Conservation (phyloP, 2,113 vertebrate species). For the Scophthalmus maximus region DNA sequence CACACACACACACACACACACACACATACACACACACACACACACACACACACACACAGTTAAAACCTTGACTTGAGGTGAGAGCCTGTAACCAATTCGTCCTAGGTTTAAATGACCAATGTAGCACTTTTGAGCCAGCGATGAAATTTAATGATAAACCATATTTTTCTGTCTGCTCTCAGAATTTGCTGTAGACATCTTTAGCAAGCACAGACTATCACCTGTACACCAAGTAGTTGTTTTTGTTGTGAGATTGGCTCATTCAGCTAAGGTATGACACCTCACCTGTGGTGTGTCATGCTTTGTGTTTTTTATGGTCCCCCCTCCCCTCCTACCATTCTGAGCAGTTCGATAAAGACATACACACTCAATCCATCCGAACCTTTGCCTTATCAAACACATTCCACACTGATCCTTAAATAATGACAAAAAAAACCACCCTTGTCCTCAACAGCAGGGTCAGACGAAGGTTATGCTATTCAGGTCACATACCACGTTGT, state of each 20-base stretch:
- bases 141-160: conserved; percentile 18
- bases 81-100: background rate
- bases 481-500: conserved; percentile 26
- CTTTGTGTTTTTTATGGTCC: background rate
- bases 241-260: conserved; percentile 27
- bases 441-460: background rate
- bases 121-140: conserved; percentile 8
- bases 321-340: background rate
- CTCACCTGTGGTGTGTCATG: background rate
- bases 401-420: conserved; percentile 51
- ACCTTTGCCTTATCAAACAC: conserved; percentile 66
- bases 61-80: conserved; percentile 29
- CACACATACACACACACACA: too few species aligned
- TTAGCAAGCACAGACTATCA: conserved; percentile 16
- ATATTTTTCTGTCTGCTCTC: conserved; percentile 13
- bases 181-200: background rate
- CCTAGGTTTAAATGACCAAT: conserved; percentile 4
- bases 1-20: too few species aligned
- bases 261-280: conserved; percentile 5
- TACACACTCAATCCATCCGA: conserved; percentile 18
- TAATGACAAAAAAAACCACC: conserved; percentile 7
- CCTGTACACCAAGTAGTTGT: conserved; percentile 21
- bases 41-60: too few species aligned
- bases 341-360: too few species aligned
- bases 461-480: conserved; percentile 5